Evolutionary conservation across 2,113 vertebrate species (phyloP).

Genomic region (Xyliphius kryptos): DNA sequence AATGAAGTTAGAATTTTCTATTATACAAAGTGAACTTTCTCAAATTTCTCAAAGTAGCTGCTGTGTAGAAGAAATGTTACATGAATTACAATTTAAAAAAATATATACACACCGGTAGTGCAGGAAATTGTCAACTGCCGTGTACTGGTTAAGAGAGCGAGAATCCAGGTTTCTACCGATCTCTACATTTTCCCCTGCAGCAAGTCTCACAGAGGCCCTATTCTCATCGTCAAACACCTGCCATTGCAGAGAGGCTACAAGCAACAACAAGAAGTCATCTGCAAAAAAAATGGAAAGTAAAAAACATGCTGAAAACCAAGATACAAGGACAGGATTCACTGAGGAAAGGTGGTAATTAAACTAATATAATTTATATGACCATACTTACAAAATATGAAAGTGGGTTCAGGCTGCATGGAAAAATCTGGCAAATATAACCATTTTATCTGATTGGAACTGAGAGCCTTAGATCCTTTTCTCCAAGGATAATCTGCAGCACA

Average conservation of each 20-base stretch:
- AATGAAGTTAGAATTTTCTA: too few relatives aligned
- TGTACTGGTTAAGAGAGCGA: slow-evolving; percentile 55
- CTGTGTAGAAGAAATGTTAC: too few relatives aligned
- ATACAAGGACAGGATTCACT: too few relatives aligned
- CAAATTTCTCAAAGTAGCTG: too few relatives aligned
- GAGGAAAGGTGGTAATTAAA: too few relatives aligned
- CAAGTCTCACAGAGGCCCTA: slow-evolving; percentile 45
- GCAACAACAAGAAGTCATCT: slow-evolving; percentile 69
- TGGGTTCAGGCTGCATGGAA: slow-evolving; percentile 62
- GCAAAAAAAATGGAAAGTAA: too few relatives aligned
- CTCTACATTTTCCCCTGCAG: slow-evolving; percentile 61
- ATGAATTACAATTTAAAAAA: neutral
- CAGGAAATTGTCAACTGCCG: slow-evolving; percentile 59
- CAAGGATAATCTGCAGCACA: slow-evolving; percentile 63
- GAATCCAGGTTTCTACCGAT: slow-evolving; percentile 60
- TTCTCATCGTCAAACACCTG: slow-evolving; percentile 69
- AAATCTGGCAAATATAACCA: slow-evolving; percentile 72
- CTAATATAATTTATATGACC: neutral
- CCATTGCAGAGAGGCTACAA: slow-evolving; percentile 68
- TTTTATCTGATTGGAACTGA: slow-evolving; percentile 69
- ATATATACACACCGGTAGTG: slow-evolving; percentile 52
- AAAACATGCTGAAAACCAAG: too few relatives aligned
- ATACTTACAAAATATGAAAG: slow-evolving; percentile 66
- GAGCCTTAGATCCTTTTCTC: slow-evolving; percentile 57
- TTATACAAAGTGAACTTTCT: too few relatives aligned